Conservation (phyloP, 2,888 invertebrate species). For the Lampropteryx suffumata region DNA sequence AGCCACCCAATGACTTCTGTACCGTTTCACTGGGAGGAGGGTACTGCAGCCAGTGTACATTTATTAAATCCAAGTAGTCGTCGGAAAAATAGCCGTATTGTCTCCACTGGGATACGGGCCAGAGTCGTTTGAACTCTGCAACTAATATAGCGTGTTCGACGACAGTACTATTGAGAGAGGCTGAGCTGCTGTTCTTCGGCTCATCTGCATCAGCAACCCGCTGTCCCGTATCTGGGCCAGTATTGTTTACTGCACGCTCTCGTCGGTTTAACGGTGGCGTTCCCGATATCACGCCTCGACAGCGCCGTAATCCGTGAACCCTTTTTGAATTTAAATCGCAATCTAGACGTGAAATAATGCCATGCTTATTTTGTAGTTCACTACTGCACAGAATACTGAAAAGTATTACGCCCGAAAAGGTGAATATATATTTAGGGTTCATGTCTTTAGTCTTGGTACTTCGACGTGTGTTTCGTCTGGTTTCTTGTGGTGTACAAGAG, state of each 20-base stretch:
- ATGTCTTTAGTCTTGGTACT: conserved; percentile 28
- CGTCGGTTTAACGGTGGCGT: conserved; percentile 38
- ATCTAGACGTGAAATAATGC: conserved; percentile 23
- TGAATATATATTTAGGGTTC: conserved; percentile 30
- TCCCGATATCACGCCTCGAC: conserved; percentile 31
- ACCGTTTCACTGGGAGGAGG: conserved; percentile 82
- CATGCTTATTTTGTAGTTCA: conserved; percentile 10
- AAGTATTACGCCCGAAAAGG: conserved; percentile 42
- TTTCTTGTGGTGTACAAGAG: conserved; percentile 44
- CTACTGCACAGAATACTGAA: conserved; percentile 46
- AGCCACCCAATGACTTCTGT: conserved; percentile 83
- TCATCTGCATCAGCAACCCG: conserved; percentile 38
- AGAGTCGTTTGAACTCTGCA: conserved; percentile 59
- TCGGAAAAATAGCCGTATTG: conserved; percentile 81
- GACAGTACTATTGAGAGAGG: conserved; percentile 42
- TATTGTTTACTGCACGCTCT: conserved; percentile 38
- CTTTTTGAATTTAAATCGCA: conserved; percentile 30
- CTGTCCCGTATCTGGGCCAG: conserved; percentile 34
- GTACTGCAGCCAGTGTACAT: conserved; percentile 88
- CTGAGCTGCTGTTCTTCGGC: conserved; percentile 41
- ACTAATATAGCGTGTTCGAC: conserved; percentile 54
- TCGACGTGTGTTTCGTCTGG: conserved; percentile 59
- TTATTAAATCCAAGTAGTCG: conserved; percentile 83
- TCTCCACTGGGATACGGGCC: conserved; percentile 78
- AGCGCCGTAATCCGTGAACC: conserved; percentile 33